Evolutionary conservation across 2,113 vertebrate genomes (phyloP), one percentile per base, ranked within the genome.

Genomic region (Trematocara nigrifrons): DNA sequence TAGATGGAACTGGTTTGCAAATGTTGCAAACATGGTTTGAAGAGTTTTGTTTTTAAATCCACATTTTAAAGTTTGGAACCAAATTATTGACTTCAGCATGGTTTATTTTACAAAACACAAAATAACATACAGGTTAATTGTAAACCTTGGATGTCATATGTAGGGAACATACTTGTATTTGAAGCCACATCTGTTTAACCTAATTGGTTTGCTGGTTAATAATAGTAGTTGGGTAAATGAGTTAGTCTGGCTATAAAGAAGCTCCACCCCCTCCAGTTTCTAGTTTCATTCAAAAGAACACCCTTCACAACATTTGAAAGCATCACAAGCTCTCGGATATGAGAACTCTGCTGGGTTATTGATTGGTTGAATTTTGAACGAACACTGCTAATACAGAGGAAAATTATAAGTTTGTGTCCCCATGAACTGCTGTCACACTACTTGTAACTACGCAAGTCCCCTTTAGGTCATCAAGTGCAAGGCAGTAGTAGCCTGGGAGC

Each of bases 401-500:
- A n/a, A 22, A 54, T 6, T 6, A 10, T n/a, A 52, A 10, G 51
- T 52, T 52, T 54, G 52, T 54, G 20, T 54, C 52, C 53, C 6
- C 11, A 13, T 56, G 6, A 12, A 7, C 52, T 26, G 6, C 1
- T 56, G 53, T 29, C 53, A 26, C 53, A 56, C 2, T 7, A 2
- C 53, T 13, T 56, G 11, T 6, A 22, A 56, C 20, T 54, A 12
- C 53, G 18, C 15, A 35, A 1, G 57, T 61, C n/a, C 7, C 33
- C 18, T 86, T 5, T 38, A 99, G 97, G 96, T 97, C 77, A 99
- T 98, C 88, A 98, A 95, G 87, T 98, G 97, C 89, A 97, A 94
- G 91, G 97, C 97, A 64, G 97, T 97, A 79, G 94, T 99, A 47
- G 87, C 97, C 35, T 98, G 97, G 97, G 97, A 96, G 88, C 81